Percentiles rank a stretch among this genome's conserved stretches.
These are phyloP conservation scores for Blomia tropicalis DNA, from an alignment of 2,888 invertebrate species.

Conservation along the genomic window DNA sequence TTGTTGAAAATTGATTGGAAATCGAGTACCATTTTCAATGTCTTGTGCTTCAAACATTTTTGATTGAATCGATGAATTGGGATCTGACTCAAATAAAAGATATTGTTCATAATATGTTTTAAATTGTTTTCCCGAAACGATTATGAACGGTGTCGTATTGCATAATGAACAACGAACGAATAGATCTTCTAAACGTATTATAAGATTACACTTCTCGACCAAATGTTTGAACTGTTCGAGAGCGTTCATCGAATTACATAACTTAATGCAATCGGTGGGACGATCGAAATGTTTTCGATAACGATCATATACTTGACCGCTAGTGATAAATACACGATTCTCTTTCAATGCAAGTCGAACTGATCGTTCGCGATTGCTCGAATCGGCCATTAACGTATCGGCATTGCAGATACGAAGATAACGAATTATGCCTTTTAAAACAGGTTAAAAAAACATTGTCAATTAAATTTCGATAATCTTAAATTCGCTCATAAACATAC, in stretches of 20 bases:
- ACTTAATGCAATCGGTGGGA: conserved; percentile 44
- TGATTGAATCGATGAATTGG: background rate
- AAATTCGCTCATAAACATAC: conserved; percentile 36
- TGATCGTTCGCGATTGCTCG: conserved; percentile 41
- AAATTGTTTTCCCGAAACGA: background rate
- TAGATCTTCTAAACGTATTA: conserved; percentile 47
- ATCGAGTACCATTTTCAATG: background rate
- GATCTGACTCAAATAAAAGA: background rate
- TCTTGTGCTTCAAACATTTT: background rate
- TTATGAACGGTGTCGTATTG: background rate
- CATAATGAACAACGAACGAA: conserved; percentile 50
- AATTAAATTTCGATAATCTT: background rate
- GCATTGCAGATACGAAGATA: conserved; percentile 49
- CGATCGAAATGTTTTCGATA: conserved; percentile 41
- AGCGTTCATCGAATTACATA: conserved; percentile 40
- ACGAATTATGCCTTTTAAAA: conserved; percentile 34
- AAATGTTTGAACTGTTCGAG: conserved; percentile 52
- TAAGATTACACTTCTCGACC: conserved; percentile 48
- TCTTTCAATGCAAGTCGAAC: conserved; percentile 41
- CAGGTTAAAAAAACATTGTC: background rate
- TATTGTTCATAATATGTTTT: conserved; percentile 1
- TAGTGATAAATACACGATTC: conserved; percentile 44
- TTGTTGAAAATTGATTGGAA: background rate
- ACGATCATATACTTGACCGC: conserved; percentile 36
- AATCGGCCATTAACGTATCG: conserved; percentile 44